These are phyloP conservation scores for Clepsis dumicolana DNA, from an alignment of 2,888 invertebrate genomes.

Conservation along the genomic window DNA sequence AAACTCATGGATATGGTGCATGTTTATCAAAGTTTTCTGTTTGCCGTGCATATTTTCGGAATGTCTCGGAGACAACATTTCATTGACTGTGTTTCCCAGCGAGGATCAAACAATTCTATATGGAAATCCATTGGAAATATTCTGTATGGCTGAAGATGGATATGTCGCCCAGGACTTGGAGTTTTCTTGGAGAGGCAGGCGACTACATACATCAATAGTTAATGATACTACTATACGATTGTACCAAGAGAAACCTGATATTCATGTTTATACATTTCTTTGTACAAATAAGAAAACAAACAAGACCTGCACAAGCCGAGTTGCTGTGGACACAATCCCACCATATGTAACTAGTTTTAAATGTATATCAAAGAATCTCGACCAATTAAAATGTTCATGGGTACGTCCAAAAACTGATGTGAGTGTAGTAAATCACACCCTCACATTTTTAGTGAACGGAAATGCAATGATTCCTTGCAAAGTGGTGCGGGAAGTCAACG, in stretches of 20 bases:
- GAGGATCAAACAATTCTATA: slow-evolving; percentile 86
- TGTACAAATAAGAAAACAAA: slow-evolving; percentile 76
- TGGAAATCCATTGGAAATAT: slow-evolving; percentile 88
- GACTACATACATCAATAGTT: slow-evolving; percentile 75
- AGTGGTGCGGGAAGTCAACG: slow-evolving; percentile 51
- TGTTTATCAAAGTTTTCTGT: slow-evolving; percentile 68
- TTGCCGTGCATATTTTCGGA: slow-evolving; percentile 71
- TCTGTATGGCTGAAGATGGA: slow-evolving; percentile 84
- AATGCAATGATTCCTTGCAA: slow-evolving; percentile 55
- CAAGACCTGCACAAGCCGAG: slow-evolving; percentile 64
- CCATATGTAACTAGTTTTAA: slow-evolving; percentile 88
- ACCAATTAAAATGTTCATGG: slow-evolving; percentile 92
- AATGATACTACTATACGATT: slow-evolving; percentile 88
- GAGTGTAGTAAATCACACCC: slow-evolving; percentile 60
- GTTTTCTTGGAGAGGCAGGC: slow-evolving; percentile 63
- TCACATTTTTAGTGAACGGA: slow-evolving; percentile 64
- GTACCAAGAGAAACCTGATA: slow-evolving; percentile 83
- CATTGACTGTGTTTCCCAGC: slow-evolving; percentile 78
- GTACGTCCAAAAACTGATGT: slow-evolving; percentile 80
- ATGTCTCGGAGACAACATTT: slow-evolving; percentile 65
- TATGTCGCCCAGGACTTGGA: slow-evolving; percentile 74
- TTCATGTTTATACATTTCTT: slow-evolving; percentile 81
- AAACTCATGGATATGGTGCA: slow-evolving; percentile 73
- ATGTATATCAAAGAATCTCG: slow-evolving; percentile 91
- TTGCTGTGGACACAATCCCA: slow-evolving; percentile 85